Evolutionary conservation across 1,140 invertebrate genomes (phyloP), one percentile per base, ranked within the genome.

Genomic region (Teleopsis dalmanni): DNA sequence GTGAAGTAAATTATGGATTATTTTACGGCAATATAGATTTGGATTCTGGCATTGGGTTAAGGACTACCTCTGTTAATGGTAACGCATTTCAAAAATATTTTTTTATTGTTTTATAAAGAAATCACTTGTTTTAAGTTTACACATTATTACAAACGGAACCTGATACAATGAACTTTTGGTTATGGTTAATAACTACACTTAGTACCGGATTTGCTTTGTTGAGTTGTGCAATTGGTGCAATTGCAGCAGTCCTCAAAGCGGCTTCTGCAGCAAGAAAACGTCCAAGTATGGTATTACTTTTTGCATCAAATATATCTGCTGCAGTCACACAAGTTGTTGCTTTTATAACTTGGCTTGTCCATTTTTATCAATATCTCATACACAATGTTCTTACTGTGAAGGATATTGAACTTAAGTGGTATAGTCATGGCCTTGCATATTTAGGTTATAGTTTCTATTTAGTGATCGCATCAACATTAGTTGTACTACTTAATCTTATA

Each of bases 21-120:
- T 87, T 95, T 59, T 79, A 86, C 53, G 90, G 91, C 0, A 82
- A 80, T 46, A 90, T 91, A 65, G 81, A 85, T 51, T 70, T 93
- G 14, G 88, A 91, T 65, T 80, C 83, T 19, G 88, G 84, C 3
- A 87, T 89, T 56, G 90, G 90, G 3, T 84, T 81, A 77, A 79
- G 88, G 58, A 80, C 80, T 9, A 22, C 50, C 47, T 47, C 55
- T 8, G 47, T 70, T 19, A 55, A 65, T 47, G 66, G 66, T 67
- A 21, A 51, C 31, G 33, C n/a, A n/a, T n/a, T n/a, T n/a, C n/a
- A n/a, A n/a, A n/a, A n/a, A n/a, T 34, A 48, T 11, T 29, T 2
- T 2, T 10, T 4, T 11, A 6, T 43, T 41, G 14, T 31, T 27
- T 29, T 47, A 26, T 16, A 3, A 3, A 13, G n/a, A n/a, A n/a